Percentiles rank a stretch among this genome's conserved stretches.
Evolutionary conservation across 2,888 invertebrate genomes (phyloP).

Genomic region (Bellardia bayeri): DNA sequence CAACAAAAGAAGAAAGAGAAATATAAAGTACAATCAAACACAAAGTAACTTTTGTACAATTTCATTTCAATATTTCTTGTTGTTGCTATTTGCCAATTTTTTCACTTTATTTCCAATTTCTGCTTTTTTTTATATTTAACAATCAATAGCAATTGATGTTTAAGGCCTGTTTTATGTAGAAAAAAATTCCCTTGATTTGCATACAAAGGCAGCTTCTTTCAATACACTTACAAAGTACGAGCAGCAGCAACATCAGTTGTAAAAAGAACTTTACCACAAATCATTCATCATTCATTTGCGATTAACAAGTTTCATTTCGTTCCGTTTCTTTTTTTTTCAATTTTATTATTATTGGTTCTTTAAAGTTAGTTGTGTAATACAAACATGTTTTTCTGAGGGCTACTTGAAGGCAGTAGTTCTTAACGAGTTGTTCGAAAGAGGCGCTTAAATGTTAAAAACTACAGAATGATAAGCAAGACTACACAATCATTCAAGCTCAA

Average conservation of each 20-base stretch:
- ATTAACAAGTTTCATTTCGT: constrained; percentile 69
- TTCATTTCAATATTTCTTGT: constrained; percentile 26
- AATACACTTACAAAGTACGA: not conserved
- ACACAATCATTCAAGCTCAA: too few species aligned
- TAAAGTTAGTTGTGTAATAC: constrained; percentile 19
- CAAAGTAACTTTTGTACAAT: constrained; percentile 57
- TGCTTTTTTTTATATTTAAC: constrained; percentile 32
- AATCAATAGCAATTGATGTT: constrained; percentile 70
- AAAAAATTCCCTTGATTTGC: constrained; percentile 38
- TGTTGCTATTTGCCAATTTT: constrained; percentile 26
- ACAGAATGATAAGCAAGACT: too few species aligned
- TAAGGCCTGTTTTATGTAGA: constrained; percentile 29
- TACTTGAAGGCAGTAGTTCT: constrained; percentile 12
- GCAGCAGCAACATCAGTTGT: constrained; percentile 9
- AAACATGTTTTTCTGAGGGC: not conserved
- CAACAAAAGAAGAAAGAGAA: constrained; percentile 24
- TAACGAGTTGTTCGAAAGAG: not conserved
- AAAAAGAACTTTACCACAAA: constrained; percentile 64
- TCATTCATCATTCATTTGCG: constrained; percentile 73
- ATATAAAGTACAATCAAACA: constrained; percentile 31
- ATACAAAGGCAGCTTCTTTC: not conserved
- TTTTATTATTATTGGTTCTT: constrained; percentile 42
- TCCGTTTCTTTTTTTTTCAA: constrained; percentile 1
- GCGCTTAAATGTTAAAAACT: too few species aligned
- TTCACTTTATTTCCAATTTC: constrained; percentile 3